phyloP scores from a whole-genome alignment of 2,888 invertebrate genomes.

The Hirtodrosophila trivittata region DNA sequence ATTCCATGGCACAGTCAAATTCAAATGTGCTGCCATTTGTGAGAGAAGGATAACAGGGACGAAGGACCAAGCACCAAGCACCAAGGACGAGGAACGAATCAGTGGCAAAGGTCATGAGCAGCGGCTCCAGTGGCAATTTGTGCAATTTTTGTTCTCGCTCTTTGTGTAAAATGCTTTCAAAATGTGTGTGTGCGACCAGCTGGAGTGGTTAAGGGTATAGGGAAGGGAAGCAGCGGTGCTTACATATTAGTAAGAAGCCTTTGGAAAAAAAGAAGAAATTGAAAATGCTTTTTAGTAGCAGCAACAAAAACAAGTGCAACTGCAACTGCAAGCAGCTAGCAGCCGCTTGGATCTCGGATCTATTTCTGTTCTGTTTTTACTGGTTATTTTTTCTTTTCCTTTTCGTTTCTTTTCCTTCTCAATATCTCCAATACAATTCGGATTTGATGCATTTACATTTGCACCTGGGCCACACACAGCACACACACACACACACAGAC shows the following conservation, averaged over 20 bases:
- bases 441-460: constrained; percentile 76
- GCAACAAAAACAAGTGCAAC: constrained; percentile 10
- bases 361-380: constrained; percentile 11
- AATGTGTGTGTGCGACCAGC: constrained; percentile 8
- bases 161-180: constrained; percentile 55
- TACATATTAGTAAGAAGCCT: constrained; percentile 63
- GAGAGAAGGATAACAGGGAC: neutral
- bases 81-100: neutral
- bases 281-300: constrained; percentile 45
- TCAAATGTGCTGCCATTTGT: constrained; percentile 53
- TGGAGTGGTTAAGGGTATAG: constrained; percentile 1
- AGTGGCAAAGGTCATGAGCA: constrained; percentile 53
- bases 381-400: constrained; percentile 14
- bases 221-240: constrained; percentile 1
- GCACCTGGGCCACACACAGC: constrained; percentile 60
- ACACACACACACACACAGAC: constrained; percentile 27
- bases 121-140: constrained; percentile 35
- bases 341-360: constrained; percentile 5
- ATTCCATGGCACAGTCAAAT: constrained; percentile 57
- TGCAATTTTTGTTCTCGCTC: constrained; percentile 41
- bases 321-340: neutral
- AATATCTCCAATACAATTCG: constrained; percentile 60
- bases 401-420: constrained; percentile 17
- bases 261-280: constrained; percentile 47
- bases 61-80: neutral